These are phyloP conservation scores for Adelosebastes latens DNA, from an alignment of 2,797 vertebrate species.

Conservation along the genomic window DNA sequence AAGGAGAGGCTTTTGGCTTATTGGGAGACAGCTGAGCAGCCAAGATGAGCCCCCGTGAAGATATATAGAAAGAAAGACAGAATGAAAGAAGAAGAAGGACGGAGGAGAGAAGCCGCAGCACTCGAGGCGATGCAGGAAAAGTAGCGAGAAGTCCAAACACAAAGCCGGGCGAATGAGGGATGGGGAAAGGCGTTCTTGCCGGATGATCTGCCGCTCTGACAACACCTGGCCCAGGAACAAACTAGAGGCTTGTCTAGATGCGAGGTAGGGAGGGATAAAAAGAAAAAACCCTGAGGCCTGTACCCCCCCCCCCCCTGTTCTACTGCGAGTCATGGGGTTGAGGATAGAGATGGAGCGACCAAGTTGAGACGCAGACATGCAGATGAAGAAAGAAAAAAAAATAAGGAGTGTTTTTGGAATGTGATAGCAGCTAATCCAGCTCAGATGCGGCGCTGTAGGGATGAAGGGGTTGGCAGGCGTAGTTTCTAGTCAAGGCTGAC, in stretches of 20 bases:
- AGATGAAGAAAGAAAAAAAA: slow-evolving; percentile 16
- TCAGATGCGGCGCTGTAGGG: slow-evolving; percentile 23
- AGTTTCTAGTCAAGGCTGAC: slow-evolving; percentile 16
- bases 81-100: neutral
- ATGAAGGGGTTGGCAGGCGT: slow-evolving; percentile 29
- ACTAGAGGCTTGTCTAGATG: slow-evolving; percentile 48
- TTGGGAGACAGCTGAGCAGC: slow-evolving; percentile 42
- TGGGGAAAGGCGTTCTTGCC: slow-evolving; percentile 2
- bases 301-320: neutral
- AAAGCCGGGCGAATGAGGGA: slow-evolving; percentile 42
- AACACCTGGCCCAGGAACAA: slow-evolving; percentile 65
- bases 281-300: slow-evolving; percentile 45
- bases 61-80: slow-evolving; percentile 16
- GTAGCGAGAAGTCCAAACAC: slow-evolving; percentile 61
- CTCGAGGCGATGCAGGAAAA: slow-evolving; percentile 54
- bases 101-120: slow-evolving; percentile 19
- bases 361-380: slow-evolving; percentile 30
- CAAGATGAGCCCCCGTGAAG: slow-evolving; percentile 52
- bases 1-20: slow-evolving; percentile 52
- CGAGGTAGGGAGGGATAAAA: slow-evolving; percentile 30
- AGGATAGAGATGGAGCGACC: slow-evolving; percentile 23
- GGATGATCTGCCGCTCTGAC: slow-evolving; percentile 54
- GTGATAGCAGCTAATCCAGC: slow-evolving; percentile 45
- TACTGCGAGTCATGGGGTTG: slow-evolving; percentile 5
- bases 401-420: slow-evolving; percentile 20